Percentiles rank a stretch among this genome's conserved stretches.
These are phyloP conservation scores for Sarcophilus harrisii DNA, from an alignment of 2,797 vertebrate species.

Conservation along the genomic window DNA sequence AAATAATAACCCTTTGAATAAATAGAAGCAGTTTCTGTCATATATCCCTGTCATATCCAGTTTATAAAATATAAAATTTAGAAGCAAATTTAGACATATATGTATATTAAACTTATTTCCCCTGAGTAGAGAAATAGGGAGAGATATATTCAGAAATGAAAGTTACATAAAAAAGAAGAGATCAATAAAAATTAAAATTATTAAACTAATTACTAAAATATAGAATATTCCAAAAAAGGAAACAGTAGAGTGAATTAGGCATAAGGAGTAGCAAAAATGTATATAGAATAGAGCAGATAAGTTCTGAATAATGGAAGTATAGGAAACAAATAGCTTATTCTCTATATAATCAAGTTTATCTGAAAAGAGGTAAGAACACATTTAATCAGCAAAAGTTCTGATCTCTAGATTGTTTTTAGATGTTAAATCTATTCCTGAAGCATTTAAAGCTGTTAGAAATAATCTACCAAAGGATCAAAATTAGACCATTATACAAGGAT, in stretches of 20 bases:
- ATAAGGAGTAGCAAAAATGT: neutral
- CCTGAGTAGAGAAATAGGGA: no score
- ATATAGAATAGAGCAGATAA: neutral
- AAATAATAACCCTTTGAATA: neutral
- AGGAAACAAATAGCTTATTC: slow-evolving; percentile 24
- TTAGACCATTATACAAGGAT: neutral
- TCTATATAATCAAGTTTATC: slow-evolving; percentile 13
- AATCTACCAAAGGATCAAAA: slow-evolving; percentile 18
- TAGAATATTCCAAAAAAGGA: no score
- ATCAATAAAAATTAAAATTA: no score
- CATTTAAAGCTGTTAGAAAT: neutral
- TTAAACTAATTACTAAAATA: no score
- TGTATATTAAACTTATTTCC: no score
- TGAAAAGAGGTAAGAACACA: slow-evolving; percentile 14
- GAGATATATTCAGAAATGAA: no score
- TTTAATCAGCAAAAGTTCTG: neutral
- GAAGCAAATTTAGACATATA: neutral
- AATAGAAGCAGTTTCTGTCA: slow-evolving; percentile 49
- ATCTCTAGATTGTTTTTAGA: neutral
- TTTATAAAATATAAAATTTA: neutral
- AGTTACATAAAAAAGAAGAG: no score
- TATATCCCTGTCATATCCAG: slow-evolving; percentile 60
- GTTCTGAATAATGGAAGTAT: neutral
- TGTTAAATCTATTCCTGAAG: neutral
- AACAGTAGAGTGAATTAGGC: no score